A percentile compares a stretch with the other conserved stretches of the same genome.
phyloP scores from a whole-genome alignment of 2,888 invertebrate genomes.

The Tridacna gigas region DNA sequence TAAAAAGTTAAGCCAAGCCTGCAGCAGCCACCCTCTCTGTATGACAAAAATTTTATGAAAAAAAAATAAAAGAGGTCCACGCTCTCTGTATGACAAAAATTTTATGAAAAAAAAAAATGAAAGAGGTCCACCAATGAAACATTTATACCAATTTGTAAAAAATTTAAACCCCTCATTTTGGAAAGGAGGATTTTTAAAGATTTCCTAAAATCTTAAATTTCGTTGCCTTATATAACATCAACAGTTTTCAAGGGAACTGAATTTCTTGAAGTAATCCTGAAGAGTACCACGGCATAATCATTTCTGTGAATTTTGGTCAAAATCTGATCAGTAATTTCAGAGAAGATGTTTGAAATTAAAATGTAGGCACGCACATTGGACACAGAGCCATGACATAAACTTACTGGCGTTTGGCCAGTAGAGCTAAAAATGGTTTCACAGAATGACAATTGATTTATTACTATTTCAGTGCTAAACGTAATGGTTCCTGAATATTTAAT shows the following conservation, averaged over 20 bases:
- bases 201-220: background rate
- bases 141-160: background rate
- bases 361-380: background rate
- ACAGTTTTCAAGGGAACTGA: background rate
- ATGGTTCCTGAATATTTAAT: slow-evolving; percentile 13
- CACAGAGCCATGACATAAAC: background rate
- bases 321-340: background rate
- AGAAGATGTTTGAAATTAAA: background rate
- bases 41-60: background rate
- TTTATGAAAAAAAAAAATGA: background rate
- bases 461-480: slow-evolving; percentile 2
- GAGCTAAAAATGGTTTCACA: too few relatives aligned
- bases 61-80: too few relatives aligned
- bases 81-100: background rate
- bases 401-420: background rate
- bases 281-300: background rate
- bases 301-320: background rate
- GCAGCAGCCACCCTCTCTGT: background rate
- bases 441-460: background rate
- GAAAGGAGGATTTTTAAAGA: background rate
- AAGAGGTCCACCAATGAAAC: background rate
- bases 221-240: background rate
- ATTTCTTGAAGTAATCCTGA: background rate
- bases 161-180: background rate
- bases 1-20: background rate